Evolutionary conservation across 2,113 vertebrate species (phyloP).

Genomic region (Corythoichthys intestinalis): DNA sequence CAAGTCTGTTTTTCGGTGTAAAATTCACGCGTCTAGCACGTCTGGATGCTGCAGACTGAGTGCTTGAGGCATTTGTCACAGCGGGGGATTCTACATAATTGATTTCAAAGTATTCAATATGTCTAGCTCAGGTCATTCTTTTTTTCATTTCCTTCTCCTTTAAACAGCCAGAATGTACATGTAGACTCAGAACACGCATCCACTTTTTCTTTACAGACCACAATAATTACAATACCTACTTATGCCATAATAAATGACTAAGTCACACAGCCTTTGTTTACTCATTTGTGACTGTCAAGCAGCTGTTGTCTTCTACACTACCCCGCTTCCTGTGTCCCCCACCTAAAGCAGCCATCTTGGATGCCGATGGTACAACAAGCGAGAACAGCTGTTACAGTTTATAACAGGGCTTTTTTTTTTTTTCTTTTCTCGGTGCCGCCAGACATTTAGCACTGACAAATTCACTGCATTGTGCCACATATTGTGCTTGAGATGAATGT

Average conservation of each 20-base stretch:
- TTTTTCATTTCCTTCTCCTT: constrained; percentile 9
- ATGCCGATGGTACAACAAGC: constrained; percentile 25
- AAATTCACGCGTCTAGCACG: constrained; percentile 9
- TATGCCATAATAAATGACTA: constrained; percentile 61
- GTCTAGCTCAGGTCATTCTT: constrained; percentile 25
- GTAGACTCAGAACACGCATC: not conserved
- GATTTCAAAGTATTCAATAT: constrained; percentile 43
- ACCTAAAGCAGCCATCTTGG: constrained; percentile 49
- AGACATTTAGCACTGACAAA: constrained; percentile 40
- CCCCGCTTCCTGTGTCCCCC: constrained; percentile 26
- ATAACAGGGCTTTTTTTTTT: constrained; percentile 14
- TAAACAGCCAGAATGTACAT: not conserved
- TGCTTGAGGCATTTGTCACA: constrained; percentile 30
- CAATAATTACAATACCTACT: constrained; percentile 61
- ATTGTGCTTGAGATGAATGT: constrained; percentile 36
- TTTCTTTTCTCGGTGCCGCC: constrained; percentile 2
- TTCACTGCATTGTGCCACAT: constrained; percentile 21
- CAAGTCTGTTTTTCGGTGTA: not conserved
- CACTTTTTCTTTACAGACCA: constrained; percentile 24
- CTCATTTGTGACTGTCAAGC: constrained; percentile 66
- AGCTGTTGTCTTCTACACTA: constrained; percentile 48
- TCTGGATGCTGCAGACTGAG: constrained; percentile 12
- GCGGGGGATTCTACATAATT: constrained; percentile 46
- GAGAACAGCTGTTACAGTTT: constrained; percentile 39
- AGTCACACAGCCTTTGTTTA: constrained; percentile 57